These are phyloP conservation scores for Epistrophella euchroma DNA, from an alignment of 2,888 invertebrate genomes.

Conservation along the genomic window DNA sequence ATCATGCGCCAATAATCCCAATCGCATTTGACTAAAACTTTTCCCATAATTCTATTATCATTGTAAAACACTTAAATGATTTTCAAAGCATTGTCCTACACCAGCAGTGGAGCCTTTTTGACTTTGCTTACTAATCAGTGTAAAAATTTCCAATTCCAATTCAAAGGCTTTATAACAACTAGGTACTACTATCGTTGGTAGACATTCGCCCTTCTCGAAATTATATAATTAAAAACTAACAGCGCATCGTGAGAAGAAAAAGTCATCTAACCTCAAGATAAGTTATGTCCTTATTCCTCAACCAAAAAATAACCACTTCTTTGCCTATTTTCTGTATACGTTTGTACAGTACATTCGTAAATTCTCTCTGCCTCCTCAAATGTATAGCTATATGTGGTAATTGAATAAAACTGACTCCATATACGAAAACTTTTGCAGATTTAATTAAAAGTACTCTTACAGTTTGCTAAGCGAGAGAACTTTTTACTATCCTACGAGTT, in stretches of 20 bases:
- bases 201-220: neutral
- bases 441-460: constrained; percentile 65
- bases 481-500: constrained; percentile 34
- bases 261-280: constrained; percentile 22
- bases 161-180: neutral
- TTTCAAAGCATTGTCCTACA: constrained; percentile 14
- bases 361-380: neutral
- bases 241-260: constrained; percentile 5
- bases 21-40: constrained; percentile 1
- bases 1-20: neutral
- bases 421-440: constrained; percentile 56
- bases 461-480: constrained; percentile 36
- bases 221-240: constrained; percentile 24
- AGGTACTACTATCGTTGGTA: neutral
- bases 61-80: constrained; percentile 7
- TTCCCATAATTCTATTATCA: constrained; percentile 29
- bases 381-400: neutral
- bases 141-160: constrained; percentile 14
- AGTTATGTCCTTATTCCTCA: constrained; percentile 33
- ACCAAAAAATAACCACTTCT: constrained; percentile 18
- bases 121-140: constrained; percentile 43
- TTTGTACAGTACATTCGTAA: constrained; percentile 40
- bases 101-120: neutral
- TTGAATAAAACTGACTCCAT: constrained; percentile 29
- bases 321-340: constrained; percentile 30